These are phyloP conservation scores for Ips nitidus DNA, from an alignment of 1,140 invertebrate genomes.

Conservation along the genomic window DNA sequence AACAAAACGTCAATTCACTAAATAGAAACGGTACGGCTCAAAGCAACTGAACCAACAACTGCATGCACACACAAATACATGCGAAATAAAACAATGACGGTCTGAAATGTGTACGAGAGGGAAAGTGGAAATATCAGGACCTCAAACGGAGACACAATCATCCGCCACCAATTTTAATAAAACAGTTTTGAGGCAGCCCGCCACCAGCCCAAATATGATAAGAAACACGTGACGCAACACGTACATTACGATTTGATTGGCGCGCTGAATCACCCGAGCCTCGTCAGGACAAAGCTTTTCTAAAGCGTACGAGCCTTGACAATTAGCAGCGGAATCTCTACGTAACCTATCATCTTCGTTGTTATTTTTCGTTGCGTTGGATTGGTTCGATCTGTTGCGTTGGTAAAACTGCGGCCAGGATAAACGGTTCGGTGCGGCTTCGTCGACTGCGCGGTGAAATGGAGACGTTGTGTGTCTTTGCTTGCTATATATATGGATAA, in stretches of 20 bases:
- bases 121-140: too few relatives aligned
- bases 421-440: conserved; percentile 42
- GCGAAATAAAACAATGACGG: too few relatives aligned
- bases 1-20: conserved; percentile 28
- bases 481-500: conserved; percentile 39
- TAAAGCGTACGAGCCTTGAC: conserved; percentile 48
- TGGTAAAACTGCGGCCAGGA: conserved; percentile 51
- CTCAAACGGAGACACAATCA: too few relatives aligned
- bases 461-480: conserved; percentile 44
- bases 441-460: conserved; percentile 42
- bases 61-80: too few relatives aligned
- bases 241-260: conserved; percentile 84
- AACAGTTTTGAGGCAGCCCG: background rate
- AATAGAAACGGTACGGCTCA: background rate
- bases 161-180: too few relatives aligned
- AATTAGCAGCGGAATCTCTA: conserved; percentile 39
- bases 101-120: too few relatives aligned
- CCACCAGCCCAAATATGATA: conserved; percentile 2
- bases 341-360: conserved; percentile 40
- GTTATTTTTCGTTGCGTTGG: conserved; percentile 23
- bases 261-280: conserved; percentile 76
- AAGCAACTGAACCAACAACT: background rate
- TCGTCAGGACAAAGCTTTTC: conserved; percentile 67
- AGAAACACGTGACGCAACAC: conserved; percentile 48
- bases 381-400: conserved; percentile 39